Evolutionary conservation across 2,888 invertebrate genomes (phyloP).

Genomic region (Mongoloraphidia duomilia): DNA sequence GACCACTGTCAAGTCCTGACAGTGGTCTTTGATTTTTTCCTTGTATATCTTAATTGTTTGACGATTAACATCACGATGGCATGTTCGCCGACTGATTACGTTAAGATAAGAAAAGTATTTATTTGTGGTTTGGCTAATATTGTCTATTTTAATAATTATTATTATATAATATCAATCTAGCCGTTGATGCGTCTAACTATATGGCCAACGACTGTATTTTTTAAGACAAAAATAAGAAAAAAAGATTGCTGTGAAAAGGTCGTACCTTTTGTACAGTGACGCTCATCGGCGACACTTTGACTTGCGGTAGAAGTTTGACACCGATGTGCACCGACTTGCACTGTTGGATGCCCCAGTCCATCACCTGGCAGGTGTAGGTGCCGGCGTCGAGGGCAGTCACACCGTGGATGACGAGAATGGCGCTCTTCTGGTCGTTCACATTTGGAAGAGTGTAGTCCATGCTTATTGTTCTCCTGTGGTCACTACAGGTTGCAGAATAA

Average conservation of each 20-base stretch:
- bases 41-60: no score
- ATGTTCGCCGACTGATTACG: no score
- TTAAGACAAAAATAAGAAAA: no score
- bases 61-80: no score
- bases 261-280: constrained; percentile 54
- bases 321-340: constrained; percentile 48
- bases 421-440: constrained; percentile 45
- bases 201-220: background rate
- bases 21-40: no score
- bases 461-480: constrained; percentile 46
- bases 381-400: constrained; percentile 59
- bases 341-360: constrained; percentile 52
- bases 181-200: background rate
- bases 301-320: constrained; percentile 46
- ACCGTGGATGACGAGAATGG: constrained; percentile 55
- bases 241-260: no score
- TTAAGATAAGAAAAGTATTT: no score
- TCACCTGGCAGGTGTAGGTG: constrained; percentile 64
- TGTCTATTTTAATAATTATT: no score
- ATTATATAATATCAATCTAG: background rate
- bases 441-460: constrained; percentile 36
- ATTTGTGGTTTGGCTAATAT: no score
- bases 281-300: constrained; percentile 54
- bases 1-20: no score
- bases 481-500: no score